Base-by-base conservation (phyloP, 2,888 invertebrate genomes). In the Julus scanicus region DNA sequence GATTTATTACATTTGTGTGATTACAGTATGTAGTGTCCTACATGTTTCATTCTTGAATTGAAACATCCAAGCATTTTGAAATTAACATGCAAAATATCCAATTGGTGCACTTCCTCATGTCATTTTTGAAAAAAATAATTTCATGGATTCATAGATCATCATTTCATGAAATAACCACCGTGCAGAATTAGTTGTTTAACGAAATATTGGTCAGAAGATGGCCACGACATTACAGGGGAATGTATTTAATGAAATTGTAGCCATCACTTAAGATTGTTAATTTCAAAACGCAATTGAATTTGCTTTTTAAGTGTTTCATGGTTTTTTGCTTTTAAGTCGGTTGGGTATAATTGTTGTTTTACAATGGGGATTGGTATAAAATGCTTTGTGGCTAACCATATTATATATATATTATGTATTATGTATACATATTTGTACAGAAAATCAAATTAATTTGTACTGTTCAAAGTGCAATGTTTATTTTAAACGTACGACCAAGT, bases 391-490 rank as follows among this genome's bases (percentile, higher is more conserved):
- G 20, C 63, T 63, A 63, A 63, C 20, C 63, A 3, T n/a, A 63
- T 63, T n/a, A n/a, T 63, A 63, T 4, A 63, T 63, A n/a, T 63
- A 63, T n/a, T 3, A 13, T 2, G n/a, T n/a, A 48, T 8, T n/a
- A 63, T 63, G 17, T 63, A 63, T n/a, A 63, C n/a, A 63, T 63
- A 63, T 63, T 63, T 63, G 63, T 63, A 63, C 63, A 63, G 63
- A 63, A 63, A 63, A 63, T 63, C 63, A 63, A n/a, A 63, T 63
- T 63, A 63, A 63, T 63, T 63, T 63, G 63, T 63, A 63, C 63
- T 63, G 63, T 63, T 63, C n/a, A 63, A 63, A 63, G 63, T 63
- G 63, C n/a, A 63, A n/a, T n/a, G 63, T 17, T 63, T 63, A 63
- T 63, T 63, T 63, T 63, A n/a, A 63, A 4, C 6, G 63, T 63